Percentiles rank a stretch among this genome's conserved stretches.
These are phyloP conservation scores for Mermis nigrescens DNA, from an alignment of 2,888 invertebrate genomes.

Conservation along the genomic window DNA sequence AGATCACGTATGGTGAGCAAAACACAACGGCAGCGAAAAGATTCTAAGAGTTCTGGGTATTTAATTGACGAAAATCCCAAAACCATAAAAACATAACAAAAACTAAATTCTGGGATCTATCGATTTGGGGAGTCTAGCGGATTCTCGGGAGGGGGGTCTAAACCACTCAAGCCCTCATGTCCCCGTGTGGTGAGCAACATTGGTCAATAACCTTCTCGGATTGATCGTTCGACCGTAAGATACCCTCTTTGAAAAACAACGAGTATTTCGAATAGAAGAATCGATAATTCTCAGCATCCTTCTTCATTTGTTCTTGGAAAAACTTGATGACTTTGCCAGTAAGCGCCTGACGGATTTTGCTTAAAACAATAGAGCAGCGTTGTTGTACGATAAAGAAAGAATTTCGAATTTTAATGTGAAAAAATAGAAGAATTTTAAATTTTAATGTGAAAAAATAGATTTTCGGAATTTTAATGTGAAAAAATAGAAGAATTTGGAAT, in stretches of 20 bases:
- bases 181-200: too few species aligned
- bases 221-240: slow-evolving; percentile 61
- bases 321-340: slow-evolving; percentile 64
- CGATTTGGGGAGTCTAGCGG: too few species aligned
- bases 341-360: slow-evolving; percentile 61
- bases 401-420: too few species aligned
- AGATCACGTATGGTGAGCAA: too few species aligned
- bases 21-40: too few species aligned
- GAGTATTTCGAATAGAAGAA: slow-evolving; percentile 78
- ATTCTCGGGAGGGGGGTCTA: too few species aligned
- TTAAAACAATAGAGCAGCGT: too few species aligned
- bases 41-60: too few species aligned
- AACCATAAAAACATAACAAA: background rate
- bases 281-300: slow-evolving; percentile 58
- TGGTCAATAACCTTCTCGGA: slow-evolving; percentile 49
- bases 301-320: slow-evolving; percentile 60
- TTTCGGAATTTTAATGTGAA: background rate
- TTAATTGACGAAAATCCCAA: too few species aligned
- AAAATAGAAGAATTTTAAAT: background rate
- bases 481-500: too few species aligned
- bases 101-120: too few species aligned
- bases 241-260: slow-evolving; percentile 80
- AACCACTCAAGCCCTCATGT: background rate
- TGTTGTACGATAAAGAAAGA: too few species aligned
- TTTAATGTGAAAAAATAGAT: background rate